A percentile compares a stretch with the other conserved stretches of the same genome.
Conservation (phyloP, 2,113 vertebrate species). For the Rhinoderma darwinii region DNA sequence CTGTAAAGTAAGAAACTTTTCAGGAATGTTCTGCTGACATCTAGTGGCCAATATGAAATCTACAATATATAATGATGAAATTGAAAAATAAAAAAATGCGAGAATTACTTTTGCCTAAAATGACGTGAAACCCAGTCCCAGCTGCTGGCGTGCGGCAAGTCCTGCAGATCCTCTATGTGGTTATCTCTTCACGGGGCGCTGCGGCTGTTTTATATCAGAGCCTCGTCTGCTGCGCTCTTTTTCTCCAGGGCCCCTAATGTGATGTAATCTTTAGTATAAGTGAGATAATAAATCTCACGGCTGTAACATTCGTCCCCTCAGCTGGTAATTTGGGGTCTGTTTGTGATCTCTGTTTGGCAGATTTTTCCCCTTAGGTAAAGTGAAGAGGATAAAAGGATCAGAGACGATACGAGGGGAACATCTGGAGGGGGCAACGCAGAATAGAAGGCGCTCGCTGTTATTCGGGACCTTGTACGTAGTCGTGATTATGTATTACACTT, state of each 20-base stretch:
- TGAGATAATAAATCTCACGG: neutral
- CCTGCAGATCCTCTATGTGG: neutral
- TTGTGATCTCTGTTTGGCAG: slow-evolving; percentile 7
- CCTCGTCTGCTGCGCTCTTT: neutral
- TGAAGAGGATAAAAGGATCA: neutral
- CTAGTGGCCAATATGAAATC: neutral
- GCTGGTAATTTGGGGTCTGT: slow-evolving; percentile 4
- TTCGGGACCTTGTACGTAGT: neutral
- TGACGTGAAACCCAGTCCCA: neutral
- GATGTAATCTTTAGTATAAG: slow-evolving; percentile 1
- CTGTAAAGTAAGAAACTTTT: neutral
- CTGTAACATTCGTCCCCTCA: neutral
- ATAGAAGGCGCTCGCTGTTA: too few species aligned
- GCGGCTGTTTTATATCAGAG: neutral
- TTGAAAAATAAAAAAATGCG: neutral
- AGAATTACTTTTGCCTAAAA: too few species aligned
- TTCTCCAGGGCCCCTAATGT: neutral
- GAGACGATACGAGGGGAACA: neutral
- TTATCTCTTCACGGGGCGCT: too few species aligned
- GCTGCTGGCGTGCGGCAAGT: neutral
- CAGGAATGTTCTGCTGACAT: neutral
- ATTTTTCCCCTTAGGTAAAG: neutral
- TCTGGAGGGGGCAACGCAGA: neutral
- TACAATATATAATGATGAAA: neutral
- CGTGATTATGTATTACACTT: neutral